phyloP scores from a whole-genome alignment of 1,140 invertebrate genomes.

The Microvelia longipes region DNA sequence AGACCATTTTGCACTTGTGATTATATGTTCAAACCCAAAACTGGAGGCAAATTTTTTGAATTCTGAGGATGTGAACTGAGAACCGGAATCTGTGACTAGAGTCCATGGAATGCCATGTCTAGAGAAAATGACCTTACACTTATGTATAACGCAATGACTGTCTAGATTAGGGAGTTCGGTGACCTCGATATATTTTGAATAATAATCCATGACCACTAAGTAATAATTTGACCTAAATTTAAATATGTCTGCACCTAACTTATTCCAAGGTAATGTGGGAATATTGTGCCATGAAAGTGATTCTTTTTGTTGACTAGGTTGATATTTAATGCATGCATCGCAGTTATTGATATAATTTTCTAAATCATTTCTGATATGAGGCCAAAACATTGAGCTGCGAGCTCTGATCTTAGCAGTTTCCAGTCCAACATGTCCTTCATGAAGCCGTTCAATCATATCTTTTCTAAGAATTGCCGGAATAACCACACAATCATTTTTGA shows the following conservation, averaged over 20 bases:
- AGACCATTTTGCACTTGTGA: no score
- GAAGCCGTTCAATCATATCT: background rate
- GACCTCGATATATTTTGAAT: background rate
- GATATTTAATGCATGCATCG: background rate
- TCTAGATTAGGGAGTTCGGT: background rate
- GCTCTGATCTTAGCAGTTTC: background rate
- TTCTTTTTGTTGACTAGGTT: background rate
- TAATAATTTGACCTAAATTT: background rate
- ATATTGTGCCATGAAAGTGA: background rate
- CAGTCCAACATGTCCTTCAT: background rate
- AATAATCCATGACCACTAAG: background rate
- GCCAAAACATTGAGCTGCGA: background rate
- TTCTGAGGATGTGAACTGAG: no score
- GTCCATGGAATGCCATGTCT: background rate
- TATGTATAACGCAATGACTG: background rate
- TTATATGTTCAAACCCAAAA: no score
- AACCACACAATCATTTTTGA: background rate
- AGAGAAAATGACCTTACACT: background rate
- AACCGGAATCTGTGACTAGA: no score
- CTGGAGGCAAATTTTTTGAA: no score
- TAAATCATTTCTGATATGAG: background rate
- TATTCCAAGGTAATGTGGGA: background rate
- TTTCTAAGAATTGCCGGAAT: background rate
- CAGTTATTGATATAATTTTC: background rate
- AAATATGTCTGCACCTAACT: background rate